A percentile compares a stretch with the other conserved stretches of the same genome.
Evolutionary conservation across 2,113 vertebrate genomes (phyloP).

Genomic region (Brachyistius frenatus): DNA sequence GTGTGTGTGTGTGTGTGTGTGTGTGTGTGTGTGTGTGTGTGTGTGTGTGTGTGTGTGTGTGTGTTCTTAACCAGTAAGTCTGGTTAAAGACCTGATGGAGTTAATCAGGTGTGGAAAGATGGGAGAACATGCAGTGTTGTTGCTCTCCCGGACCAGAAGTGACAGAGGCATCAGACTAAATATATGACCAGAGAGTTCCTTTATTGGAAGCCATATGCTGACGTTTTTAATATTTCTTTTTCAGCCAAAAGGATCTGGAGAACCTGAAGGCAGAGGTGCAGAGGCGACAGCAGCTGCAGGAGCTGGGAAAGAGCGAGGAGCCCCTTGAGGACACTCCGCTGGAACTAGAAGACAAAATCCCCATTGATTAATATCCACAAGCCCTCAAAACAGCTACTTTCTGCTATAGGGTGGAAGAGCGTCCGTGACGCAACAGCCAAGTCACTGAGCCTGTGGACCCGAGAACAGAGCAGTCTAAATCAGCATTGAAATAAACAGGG

Average conservation of each 20-base stretch:
- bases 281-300: conserved; percentile 93
- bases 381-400: conserved; percentile 43
- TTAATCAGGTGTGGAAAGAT: no score
- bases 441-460: conserved; percentile 77
- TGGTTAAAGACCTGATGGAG: no score
- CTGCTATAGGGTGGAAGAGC: conserved; percentile 50
- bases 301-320: conserved; percentile 86
- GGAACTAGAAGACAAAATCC: conserved; percentile 81
- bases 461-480: conserved; percentile 73
- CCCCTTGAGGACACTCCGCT: conserved; percentile 75
- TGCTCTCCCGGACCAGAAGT: no score
- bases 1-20: no score
- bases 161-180: no score
- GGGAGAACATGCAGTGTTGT: no score
- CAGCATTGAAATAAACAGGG: conserved; percentile 71
- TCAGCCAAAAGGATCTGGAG: conserved; percentile 97
- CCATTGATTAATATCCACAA: conserved; percentile 78
- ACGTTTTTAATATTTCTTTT: not conserved
- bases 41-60: no score
- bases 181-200: not conserved
- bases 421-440: conserved; percentile 67
- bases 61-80: no score
- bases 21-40: no score
- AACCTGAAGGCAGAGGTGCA: conserved; percentile 98
- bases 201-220: not conserved